Conservation (phyloP, 2,113 vertebrate species). For the Chauna torquata region DNA sequence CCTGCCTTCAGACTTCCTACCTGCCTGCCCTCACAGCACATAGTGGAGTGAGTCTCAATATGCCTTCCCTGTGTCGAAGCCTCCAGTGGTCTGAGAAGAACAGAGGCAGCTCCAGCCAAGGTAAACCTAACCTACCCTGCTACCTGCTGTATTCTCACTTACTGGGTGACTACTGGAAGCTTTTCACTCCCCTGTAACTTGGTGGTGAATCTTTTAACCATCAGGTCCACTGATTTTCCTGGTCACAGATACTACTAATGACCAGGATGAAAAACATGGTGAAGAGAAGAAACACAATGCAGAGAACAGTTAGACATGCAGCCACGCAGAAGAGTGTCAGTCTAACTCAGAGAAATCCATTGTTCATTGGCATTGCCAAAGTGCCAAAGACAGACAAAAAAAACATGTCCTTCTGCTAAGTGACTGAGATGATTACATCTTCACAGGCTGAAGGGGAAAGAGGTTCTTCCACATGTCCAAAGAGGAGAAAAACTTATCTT, state of each 20-base stretch:
- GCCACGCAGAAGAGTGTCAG: background rate
- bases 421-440: background rate
- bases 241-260: background rate
- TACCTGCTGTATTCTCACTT: background rate
- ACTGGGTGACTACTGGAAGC: background rate
- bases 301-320: background rate
- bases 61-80: background rate
- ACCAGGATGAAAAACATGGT: background rate
- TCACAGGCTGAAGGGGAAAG: background rate
- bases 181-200: background rate
- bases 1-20: background rate
- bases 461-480: background rate
- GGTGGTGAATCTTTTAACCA: background rate
- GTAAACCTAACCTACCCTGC: background rate
- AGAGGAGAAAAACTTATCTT: background rate
- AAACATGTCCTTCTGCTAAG: fast-evolving
- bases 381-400: background rate
- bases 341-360: background rate
- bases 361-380: background rate
- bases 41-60: background rate
- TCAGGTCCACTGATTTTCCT: background rate
- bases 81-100: background rate
- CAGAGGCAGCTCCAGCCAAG: background rate
- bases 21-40: background rate
- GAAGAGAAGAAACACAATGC: background rate